Evolutionary conservation across 2,797 vertebrate species (phyloP).

Genomic region (Enteromius thamalakanensis): DNA sequence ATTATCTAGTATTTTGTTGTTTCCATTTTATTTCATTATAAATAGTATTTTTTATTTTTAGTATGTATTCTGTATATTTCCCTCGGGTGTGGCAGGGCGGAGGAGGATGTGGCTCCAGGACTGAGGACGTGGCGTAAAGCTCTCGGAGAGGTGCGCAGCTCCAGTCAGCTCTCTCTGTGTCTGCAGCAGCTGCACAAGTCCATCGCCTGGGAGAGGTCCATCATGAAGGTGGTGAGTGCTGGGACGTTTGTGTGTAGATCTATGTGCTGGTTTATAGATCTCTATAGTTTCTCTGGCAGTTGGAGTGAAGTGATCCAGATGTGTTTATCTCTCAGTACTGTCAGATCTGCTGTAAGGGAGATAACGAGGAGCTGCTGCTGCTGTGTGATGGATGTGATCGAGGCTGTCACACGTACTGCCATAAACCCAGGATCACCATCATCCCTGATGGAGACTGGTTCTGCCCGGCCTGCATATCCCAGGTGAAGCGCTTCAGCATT

Average conservation of each 20-base stretch:
- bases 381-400: constrained; percentile 90
- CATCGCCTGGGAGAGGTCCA: constrained; percentile 99
- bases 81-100: constrained; percentile 72
- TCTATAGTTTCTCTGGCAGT: too few species aligned
- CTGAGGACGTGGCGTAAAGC: constrained; percentile 88
- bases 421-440: constrained; percentile 84
- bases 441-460: constrained; percentile 92
- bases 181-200: constrained; percentile 99
- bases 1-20: not conserved
- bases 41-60: not conserved
- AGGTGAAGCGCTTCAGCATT: constrained; percentile 63
- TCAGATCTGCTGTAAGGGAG: constrained; percentile 88
- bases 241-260: too few species aligned
- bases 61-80: too few species aligned
- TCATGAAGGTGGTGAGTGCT: constrained; percentile 97
- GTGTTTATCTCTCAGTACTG: constrained; percentile 81
- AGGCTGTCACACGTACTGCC: constrained; percentile 91
- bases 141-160: constrained; percentile 85
- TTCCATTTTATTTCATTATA: not conserved
- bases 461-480: constrained; percentile 88
- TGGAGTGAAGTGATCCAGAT: constrained; percentile 2
- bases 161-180: constrained; percentile 84
- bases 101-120: constrained; percentile 88
- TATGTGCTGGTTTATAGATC: too few species aligned
- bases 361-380: constrained; percentile 87